Percentiles rank a stretch among this genome's conserved stretches.
Evolutionary conservation across 1,140 invertebrate genomes (phyloP).

Genomic region (Cyrtorhinus lividipennis): DNA sequence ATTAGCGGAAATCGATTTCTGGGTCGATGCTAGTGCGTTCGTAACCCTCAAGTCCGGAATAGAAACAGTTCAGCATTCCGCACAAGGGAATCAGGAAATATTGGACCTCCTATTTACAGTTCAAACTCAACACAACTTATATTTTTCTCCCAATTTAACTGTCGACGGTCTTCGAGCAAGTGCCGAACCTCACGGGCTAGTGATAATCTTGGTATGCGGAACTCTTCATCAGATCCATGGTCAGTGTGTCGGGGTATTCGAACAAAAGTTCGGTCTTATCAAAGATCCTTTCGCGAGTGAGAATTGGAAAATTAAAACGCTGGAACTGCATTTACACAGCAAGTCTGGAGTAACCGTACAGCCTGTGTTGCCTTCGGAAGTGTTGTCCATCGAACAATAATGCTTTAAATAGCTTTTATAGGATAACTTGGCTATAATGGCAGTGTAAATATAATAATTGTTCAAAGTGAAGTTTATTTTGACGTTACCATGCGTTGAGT

Average conservation of each 20-base stretch:
- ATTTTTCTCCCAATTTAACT: conserved; percentile 43
- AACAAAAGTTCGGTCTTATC: conserved; percentile 43
- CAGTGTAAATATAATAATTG: too few species aligned
- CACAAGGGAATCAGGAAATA: conserved; percentile 27
- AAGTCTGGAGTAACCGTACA: not conserved
- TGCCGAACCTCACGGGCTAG: conserved; percentile 43
- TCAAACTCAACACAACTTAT: conserved; percentile 33
- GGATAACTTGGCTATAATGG: too few species aligned
- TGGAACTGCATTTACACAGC: conserved; percentile 20
- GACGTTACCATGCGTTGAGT: too few species aligned
- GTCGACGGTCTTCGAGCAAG: conserved; percentile 37
- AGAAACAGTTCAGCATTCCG: conserved; percentile 23
- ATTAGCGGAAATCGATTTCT: conserved; percentile 40
- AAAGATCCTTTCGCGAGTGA: conserved; percentile 40
- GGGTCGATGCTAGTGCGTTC: conserved; percentile 33
- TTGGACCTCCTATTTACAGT: conserved; percentile 30
- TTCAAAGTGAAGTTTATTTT: too few species aligned
- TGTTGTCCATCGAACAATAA: not conserved
- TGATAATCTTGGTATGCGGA: conserved; percentile 42
- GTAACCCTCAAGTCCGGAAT: conserved; percentile 23
- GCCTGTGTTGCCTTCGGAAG: not conserved
- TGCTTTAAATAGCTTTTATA: too few species aligned
- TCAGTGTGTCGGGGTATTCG: conserved; percentile 42
- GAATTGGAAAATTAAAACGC: conserved; percentile 44
- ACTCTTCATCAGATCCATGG: conserved; percentile 37